Percentiles rank a stretch among this genome's conserved stretches.
Evolutionary conservation across 2,113 vertebrate genomes (phyloP).

Genomic region (Larimichthys polyactis): DNA sequence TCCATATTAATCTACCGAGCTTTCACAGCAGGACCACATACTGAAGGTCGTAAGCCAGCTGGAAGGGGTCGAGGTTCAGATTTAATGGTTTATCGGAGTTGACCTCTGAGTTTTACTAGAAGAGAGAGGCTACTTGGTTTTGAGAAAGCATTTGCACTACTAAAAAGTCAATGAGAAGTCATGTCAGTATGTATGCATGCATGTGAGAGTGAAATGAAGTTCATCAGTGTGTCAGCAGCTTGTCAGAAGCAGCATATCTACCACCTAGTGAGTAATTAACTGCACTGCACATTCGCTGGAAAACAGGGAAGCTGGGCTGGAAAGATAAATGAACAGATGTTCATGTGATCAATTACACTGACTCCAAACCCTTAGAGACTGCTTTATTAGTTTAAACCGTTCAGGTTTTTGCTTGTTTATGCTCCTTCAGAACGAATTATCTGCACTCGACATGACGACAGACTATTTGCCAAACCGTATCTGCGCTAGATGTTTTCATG

Average conservation of each 20-base stretch:
- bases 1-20: background rate
- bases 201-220: background rate
- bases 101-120: background rate
- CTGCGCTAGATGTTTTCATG: background rate
- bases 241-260: background rate
- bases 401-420: background rate
- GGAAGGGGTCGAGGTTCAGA: background rate
- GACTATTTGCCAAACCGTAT: background rate
- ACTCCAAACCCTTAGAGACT: background rate
- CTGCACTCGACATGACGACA: no score
- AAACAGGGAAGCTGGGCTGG: no score
- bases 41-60: background rate
- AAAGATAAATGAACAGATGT: no score
- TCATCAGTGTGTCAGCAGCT: background rate
- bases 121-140: background rate
- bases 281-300: background rate
- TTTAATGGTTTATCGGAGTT: background rate
- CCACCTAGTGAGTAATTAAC: background rate
- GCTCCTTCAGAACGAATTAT: background rate
- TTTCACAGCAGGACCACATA: background rate
- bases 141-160: background rate
- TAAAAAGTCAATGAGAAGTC: background rate
- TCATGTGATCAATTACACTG: no score
- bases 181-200: background rate
- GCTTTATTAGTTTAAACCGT: background rate